Evolutionary conservation across 2,797 vertebrate genomes (phyloP).

Genomic region (Micropoecilia bifurca): DNA sequence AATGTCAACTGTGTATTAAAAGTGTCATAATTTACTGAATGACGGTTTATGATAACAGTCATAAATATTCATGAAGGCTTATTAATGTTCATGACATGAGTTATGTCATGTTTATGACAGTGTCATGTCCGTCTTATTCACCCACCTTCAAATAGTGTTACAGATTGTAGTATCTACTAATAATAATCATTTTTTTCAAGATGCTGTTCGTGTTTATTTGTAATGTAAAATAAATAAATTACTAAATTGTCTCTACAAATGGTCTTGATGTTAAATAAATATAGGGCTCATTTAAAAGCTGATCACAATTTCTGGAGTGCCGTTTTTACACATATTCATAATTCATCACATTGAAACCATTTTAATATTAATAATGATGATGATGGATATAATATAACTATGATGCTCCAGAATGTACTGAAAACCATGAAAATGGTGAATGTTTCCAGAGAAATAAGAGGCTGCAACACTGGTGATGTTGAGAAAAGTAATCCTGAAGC

Average conservation of each 20-base stretch:
- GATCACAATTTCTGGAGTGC: not conserved
- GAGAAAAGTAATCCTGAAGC: not conserved
- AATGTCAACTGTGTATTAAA: no score
- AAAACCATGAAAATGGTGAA: not conserved
- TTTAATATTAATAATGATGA: not conserved
- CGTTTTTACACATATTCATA: not conserved
- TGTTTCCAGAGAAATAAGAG: not conserved
- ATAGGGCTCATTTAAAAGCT: no score
- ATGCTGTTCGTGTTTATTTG: not conserved
- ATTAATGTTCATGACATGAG: no score
- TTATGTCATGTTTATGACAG: no score
- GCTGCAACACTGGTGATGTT: not conserved
- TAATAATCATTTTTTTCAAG: not conserved
- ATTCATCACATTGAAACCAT: not conserved
- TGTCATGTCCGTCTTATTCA: no score
- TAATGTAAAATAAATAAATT: slow-evolving; percentile 1
- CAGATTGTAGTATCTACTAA: not conserved
- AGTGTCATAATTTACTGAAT: no score
- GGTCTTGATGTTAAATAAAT: not conserved
- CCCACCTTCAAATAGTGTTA: no score
- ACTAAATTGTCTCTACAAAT: not conserved
- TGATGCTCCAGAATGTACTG: not conserved
- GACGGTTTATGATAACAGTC: no score
- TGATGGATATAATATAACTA: not conserved
- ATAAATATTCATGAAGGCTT: no score